Evolutionary conservation across 2,888 invertebrate species (phyloP), one percentile per base, ranked within the genome.

Genomic region (Plagodis dolabraria): DNA sequence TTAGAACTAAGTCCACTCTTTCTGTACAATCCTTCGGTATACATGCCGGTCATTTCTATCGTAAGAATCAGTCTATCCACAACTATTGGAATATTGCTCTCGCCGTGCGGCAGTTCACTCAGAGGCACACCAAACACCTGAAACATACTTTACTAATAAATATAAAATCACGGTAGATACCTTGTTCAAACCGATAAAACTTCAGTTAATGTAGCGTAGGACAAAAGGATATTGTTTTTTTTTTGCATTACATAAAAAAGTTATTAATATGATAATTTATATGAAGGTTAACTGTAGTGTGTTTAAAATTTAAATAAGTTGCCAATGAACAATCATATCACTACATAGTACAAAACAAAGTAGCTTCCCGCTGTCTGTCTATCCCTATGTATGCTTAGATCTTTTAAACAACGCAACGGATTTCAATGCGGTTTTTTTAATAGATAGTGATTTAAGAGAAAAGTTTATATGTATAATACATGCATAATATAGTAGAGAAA

Each of bases 11-110:
- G 96, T 33, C 97, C 98, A 69, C 97, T 97, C 83, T 99, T 99
- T 50, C 99, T 94, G 84, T 99, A 99, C 63, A 99, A 94, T 0
- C 99, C 99, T 80, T 98, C 98, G 0, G 97, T 97, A 85, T 98
- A 98, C 46, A 99, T 92, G 7, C 98, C 98, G 68, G 96, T 95
- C 93, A 98, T 95, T 89, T 99, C 99, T 74, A 99, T 97, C 38
- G 96, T 96, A 40, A 96, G 96, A 70, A 99, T 96, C 50, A 99
- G 93, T 66, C 96, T 94, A 82, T 98, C 98, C 42, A 98, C 95
- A 7, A 98, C 96, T n/a, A 95, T 87, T 0, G 99, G 99, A 66
- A 98, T 96, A 81, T 96, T 96, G 67, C 95, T 95, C 63, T 96
- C 96, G 33, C 95, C 95, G 4, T 95, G 94, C 47, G 96, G 95